Evolutionary conservation across 2,113 vertebrate species (phyloP).

Genomic region (Benitochromis conjunctus): DNA sequence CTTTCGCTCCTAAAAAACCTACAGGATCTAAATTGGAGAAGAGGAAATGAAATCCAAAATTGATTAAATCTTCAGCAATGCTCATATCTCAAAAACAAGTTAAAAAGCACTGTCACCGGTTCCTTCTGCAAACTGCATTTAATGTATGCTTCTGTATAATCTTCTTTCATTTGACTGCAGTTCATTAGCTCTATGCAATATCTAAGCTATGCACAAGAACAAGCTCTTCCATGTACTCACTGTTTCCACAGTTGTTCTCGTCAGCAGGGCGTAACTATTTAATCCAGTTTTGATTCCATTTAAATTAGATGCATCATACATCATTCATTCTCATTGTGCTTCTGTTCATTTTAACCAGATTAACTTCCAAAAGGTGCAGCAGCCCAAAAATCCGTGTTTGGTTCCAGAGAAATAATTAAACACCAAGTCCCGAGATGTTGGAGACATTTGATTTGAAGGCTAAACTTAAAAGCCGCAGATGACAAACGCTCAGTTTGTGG

Average conservation of each 20-base stretch:
- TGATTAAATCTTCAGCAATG: neutral
- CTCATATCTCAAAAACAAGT: neutral
- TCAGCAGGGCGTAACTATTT: neutral
- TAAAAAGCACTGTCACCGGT: neutral
- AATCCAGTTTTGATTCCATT: conserved; percentile 4
- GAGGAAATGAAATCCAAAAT: neutral
- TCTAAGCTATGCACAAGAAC: neutral
- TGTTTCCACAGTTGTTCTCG: neutral
- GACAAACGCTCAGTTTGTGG: neutral
- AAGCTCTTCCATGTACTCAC: neutral
- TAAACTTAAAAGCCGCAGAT: neutral
- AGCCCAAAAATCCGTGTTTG: neutral
- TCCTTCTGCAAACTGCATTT: neutral
- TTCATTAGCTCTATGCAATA: neutral
- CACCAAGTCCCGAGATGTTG: neutral
- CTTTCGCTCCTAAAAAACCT: accelerated
- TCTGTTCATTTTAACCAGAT: neutral
- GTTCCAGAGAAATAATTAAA: neutral
- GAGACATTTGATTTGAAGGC: neutral
- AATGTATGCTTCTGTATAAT: neutral
- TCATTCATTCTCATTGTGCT: neutral
- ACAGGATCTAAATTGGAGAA: accelerated
- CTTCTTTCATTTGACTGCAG: neutral
- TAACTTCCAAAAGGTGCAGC: neutral
- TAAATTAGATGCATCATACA: neutral